These are phyloP conservation scores for Nomada fabriciana DNA, from an alignment of 2,888 invertebrate genomes.

Conservation along the genomic window DNA sequence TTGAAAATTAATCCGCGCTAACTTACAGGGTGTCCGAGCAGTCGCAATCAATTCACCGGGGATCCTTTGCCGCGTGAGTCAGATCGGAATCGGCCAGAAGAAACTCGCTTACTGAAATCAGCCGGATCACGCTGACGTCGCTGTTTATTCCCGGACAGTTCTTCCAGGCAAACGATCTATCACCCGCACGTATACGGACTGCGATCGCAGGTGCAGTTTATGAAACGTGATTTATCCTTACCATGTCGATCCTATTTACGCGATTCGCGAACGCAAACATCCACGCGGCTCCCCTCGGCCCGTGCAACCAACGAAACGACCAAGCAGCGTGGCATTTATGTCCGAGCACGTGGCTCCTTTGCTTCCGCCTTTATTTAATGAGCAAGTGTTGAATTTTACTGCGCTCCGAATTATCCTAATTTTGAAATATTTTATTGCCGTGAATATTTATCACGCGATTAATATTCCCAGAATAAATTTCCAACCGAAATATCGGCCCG, in stretches of 20 bases:
- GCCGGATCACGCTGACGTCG: constrained; percentile 72
- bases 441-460: too few relatives aligned
- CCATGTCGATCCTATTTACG: constrained; percentile 51
- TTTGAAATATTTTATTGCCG: neutral
- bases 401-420: neutral
- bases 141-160: constrained; percentile 65
- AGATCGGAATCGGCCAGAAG: constrained; percentile 65
- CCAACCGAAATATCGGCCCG: too few relatives aligned
- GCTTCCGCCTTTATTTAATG: constrained; percentile 15
- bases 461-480: too few relatives aligned
- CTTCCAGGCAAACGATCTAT: constrained; percentile 66
- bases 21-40: constrained; percentile 62
- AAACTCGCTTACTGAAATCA: constrained; percentile 66
- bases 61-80: constrained; percentile 67
- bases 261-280: constrained; percentile 43
- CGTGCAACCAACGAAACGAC: constrained; percentile 8
- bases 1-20: constrained; percentile 66
- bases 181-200: constrained; percentile 44
- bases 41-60: constrained; percentile 66
- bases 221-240: constrained; percentile 61
- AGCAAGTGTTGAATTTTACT: neutral
- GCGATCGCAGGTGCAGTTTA: constrained; percentile 58
- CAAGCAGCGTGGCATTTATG: constrained; percentile 17
- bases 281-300: neutral
- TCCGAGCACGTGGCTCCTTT: constrained; percentile 13